Evolutionary conservation across 2,888 invertebrate genomes (phyloP).

Genomic region (Mactromeris polynyma): DNA sequence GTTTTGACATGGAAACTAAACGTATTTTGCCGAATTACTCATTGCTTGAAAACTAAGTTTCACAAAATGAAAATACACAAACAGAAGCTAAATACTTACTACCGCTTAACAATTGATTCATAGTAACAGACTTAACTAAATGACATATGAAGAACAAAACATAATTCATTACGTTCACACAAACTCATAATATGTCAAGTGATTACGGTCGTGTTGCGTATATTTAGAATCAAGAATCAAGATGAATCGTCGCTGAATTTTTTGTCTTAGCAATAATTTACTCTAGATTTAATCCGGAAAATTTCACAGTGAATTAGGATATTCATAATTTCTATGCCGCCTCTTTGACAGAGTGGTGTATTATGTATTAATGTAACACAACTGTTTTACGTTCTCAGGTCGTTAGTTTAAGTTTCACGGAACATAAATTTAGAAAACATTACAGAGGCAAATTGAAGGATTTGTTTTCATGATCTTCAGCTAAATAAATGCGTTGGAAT

Average conservation of each 20-base stretch:
- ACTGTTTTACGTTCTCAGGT: not conserved
- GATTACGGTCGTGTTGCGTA: not conserved
- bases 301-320: not conserved
- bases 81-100: not conserved
- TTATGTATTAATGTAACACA: not conserved
- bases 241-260: not conserved
- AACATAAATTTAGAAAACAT: not conserved
- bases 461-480: not conserved
- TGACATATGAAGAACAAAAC: not conserved
- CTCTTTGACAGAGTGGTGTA: not conserved
- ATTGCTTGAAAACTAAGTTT: not conserved
- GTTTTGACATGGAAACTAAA: not conserved
- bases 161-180: not conserved
- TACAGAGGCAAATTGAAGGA: not conserved
- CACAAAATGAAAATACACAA: not conserved
- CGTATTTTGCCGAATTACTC: not conserved
- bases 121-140: not conserved
- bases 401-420: not conserved
- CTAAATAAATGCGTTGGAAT: not conserved
- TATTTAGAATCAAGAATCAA: not conserved
- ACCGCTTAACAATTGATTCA: not conserved
- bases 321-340: slow-evolving; percentile 5
- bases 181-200: not conserved
- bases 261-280: not conserved
- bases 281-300: not conserved